A percentile compares a stretch with the other conserved stretches of the same genome.
These are phyloP conservation scores for Chrysotoxum bicinctum DNA, from an alignment of 2,888 invertebrate genomes.

Conservation along the genomic window DNA sequence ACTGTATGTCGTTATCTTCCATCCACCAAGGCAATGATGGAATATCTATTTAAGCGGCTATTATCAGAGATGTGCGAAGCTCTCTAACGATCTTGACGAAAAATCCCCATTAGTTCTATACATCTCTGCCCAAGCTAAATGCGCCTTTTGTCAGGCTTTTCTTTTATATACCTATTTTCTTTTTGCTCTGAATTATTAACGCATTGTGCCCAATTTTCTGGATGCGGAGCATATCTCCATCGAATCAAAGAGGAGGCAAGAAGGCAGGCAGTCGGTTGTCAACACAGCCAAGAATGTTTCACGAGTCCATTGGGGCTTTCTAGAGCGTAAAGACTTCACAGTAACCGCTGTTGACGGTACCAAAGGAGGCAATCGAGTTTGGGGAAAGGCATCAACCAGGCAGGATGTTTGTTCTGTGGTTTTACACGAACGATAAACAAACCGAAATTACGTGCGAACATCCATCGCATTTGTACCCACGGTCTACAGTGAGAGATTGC, in stretches of 20 bases:
- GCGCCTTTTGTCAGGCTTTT: conserved; percentile 22
- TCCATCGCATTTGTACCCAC: conserved; percentile 57
- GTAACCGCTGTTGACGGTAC: conserved; percentile 26
- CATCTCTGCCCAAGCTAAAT: conserved; percentile 50
- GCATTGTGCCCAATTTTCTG: conserved; percentile 33
- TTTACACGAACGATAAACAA: conserved; percentile 52
- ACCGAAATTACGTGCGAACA: conserved; percentile 64
- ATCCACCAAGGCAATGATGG: conserved; percentile 24
- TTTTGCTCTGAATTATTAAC: conserved; percentile 27
- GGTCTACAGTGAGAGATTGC: conserved; percentile 33
- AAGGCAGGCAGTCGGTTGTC: not conserved
- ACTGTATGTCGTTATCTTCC: conserved; percentile 4
- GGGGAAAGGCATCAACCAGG: not conserved
- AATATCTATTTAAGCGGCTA: conserved; percentile 61
- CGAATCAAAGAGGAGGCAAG: not conserved
- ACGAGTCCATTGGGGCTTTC: conserved; percentile 66
- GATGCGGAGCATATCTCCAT: conserved; percentile 13
- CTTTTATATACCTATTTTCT: not conserved
- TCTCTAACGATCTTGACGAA: conserved; percentile 52
- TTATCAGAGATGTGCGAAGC: conserved; percentile 50
- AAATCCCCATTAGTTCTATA: conserved; percentile 45
- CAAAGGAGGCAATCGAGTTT: not conserved
- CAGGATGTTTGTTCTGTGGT: conserved; percentile 45
- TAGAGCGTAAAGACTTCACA: conserved; percentile 46
- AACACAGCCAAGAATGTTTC: conserved; percentile 51